phyloP scores from a whole-genome alignment of 1,140 invertebrate genomes.

The Hyphantria cunea region DNA sequence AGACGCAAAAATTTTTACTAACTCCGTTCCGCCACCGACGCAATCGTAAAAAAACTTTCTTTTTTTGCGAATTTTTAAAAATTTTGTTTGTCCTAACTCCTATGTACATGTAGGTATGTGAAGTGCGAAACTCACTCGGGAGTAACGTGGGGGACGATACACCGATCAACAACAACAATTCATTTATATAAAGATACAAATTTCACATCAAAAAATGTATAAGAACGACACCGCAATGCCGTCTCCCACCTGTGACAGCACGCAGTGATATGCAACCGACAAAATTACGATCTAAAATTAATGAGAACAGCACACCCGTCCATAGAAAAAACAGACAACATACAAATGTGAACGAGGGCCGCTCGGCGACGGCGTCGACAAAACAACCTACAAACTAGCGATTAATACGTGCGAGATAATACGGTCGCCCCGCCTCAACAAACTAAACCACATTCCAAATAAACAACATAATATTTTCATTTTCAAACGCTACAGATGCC shows the following conservation, averaged over 20 bases:
- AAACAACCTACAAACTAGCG: constrained; percentile 63
- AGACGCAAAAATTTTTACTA: constrained; percentile 59
- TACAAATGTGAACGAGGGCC: constrained; percentile 61
- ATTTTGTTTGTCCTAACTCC: constrained; percentile 46
- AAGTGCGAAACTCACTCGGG: constrained; percentile 61
- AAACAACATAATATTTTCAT: constrained; percentile 43
- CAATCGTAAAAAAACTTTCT: constrained; percentile 52
- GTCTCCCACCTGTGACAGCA: constrained; percentile 56
- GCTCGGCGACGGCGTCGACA: constrained; percentile 42
- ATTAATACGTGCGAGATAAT: constrained; percentile 33
- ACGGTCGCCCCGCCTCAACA: constrained; percentile 33
- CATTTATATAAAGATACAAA: constrained; percentile 62
- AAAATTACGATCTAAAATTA: constrained; percentile 71
- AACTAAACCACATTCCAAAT: constrained; percentile 46
- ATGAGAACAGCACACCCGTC: constrained; percentile 55
- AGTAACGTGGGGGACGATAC: constrained; percentile 56
- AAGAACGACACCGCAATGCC: constrained; percentile 57
- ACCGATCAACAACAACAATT: constrained; percentile 63
- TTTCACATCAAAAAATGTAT: constrained; percentile 62
- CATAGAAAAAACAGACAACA: constrained; percentile 67
- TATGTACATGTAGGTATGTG: constrained; percentile 68
- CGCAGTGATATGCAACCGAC: constrained; percentile 66
- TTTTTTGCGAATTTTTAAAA: constrained; percentile 57
- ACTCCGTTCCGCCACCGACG: constrained; percentile 55
- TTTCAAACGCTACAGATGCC: constrained; percentile 38